phyloP scores from a whole-genome alignment of 2,113 vertebrate species.

The Oryctolagus cuniculus region DNA sequence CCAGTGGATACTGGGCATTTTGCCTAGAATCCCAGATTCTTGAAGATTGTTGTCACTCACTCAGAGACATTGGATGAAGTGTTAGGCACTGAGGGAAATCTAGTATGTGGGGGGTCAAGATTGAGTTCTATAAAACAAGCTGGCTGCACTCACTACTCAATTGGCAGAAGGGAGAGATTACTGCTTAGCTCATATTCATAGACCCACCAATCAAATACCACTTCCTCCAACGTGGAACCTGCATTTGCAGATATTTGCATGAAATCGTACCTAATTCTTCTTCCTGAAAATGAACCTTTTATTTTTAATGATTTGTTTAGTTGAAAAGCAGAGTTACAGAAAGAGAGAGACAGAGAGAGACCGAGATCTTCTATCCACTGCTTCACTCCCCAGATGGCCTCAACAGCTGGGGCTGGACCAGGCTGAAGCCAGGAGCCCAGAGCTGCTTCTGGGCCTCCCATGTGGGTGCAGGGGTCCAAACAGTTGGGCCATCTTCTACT shows the following conservation, averaged over 20 bases:
- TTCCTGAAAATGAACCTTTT: not conserved
- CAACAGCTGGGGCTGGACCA: too few species aligned
- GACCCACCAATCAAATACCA: slow-evolving; percentile 38
- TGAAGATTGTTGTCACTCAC: slow-evolving; percentile 9
- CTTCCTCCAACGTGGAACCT: not conserved
- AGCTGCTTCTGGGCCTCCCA: too few species aligned
- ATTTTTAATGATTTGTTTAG: too few species aligned
- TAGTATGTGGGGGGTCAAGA: not conserved
- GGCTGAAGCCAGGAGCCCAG: too few species aligned
- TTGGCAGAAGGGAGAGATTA: not conserved
- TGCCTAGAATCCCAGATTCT: slow-evolving; percentile 23
- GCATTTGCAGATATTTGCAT: not conserved
- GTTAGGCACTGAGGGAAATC: not conserved
- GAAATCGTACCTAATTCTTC: slow-evolving; percentile 1
- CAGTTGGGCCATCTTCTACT: too few species aligned
- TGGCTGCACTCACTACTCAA: not conserved
- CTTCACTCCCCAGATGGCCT: too few species aligned
- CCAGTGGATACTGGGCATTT: slow-evolving; percentile 12
- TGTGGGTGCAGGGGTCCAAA: too few species aligned
- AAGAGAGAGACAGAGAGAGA: too few species aligned
- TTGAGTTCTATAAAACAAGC: slow-evolving; percentile 27
- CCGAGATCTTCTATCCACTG: too few species aligned
- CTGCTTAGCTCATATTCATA: not conserved
- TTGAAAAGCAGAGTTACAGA: too few species aligned
- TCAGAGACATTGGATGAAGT: slow-evolving; percentile 26